Conservation (phyloP, 1,140 invertebrate species). For the Paralvinella palmiformis region DNA sequence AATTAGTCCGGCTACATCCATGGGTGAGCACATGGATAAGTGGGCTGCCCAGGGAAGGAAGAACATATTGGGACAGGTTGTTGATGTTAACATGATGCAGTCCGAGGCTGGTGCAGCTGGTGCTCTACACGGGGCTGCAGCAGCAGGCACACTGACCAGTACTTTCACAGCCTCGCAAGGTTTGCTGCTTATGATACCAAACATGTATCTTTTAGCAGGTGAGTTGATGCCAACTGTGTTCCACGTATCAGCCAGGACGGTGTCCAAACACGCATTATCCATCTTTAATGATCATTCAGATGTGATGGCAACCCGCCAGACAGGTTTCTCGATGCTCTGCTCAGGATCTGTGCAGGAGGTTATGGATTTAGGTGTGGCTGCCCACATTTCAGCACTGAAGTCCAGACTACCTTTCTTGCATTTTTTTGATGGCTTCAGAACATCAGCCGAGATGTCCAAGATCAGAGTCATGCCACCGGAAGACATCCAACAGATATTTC, state of each 20-base stretch:
- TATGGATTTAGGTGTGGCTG: conserved; percentile 19
- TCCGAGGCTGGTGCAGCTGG: conserved; percentile 21
- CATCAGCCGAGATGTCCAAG: conserved; percentile 21
- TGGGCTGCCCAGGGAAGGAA: conserved; percentile 16
- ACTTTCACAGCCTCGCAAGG: conserved; percentile 23
- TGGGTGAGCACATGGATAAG: conserved; percentile 24
- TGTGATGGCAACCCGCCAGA: conserved; percentile 19
- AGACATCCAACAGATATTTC: conserved; percentile 17
- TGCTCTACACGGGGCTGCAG: conserved; percentile 20
- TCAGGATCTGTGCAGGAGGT: conserved; percentile 22
- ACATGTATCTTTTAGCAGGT: conserved; percentile 23
- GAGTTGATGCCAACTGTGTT: conserved; percentile 20
- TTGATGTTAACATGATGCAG: conserved; percentile 25
- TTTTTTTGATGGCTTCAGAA: conserved; percentile 22
- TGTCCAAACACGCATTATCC: conserved; percentile 21
- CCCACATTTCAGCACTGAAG: conserved; percentile 20
- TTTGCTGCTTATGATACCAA: conserved; percentile 22
- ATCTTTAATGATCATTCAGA: conserved; percentile 24
- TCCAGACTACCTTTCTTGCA: conserved; percentile 19
- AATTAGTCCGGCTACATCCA: conserved; percentile 22
- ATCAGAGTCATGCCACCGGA: conserved; percentile 17
- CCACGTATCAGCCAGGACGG: conserved; percentile 21
- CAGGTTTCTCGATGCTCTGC: conserved; percentile 20
- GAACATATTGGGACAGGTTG: conserved; percentile 16
- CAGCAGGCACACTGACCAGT: conserved; percentile 17